phyloP scores from a whole-genome alignment of 2,113 vertebrate genomes.

The Cathartes aura region DNA sequence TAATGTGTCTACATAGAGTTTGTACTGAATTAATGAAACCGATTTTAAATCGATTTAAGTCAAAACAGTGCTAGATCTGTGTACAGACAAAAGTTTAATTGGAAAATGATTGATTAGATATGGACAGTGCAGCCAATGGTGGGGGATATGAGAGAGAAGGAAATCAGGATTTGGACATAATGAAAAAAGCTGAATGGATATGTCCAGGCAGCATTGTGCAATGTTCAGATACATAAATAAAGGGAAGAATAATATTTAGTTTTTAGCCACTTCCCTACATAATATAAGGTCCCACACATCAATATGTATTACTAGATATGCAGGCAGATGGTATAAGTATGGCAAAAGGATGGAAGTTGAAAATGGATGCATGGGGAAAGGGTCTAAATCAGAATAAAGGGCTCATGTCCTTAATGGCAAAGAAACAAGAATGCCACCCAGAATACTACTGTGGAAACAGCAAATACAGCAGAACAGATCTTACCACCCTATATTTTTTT shows the following conservation, averaged over 20 bases:
- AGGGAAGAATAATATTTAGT: not conserved
- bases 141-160: not conserved
- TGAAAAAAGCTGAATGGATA: not conserved
- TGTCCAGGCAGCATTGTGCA: not conserved
- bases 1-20: not conserved
- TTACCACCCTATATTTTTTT: not conserved
- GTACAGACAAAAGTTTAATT: not conserved
- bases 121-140: not conserved
- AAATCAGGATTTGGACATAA: not conserved
- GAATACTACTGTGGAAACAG: not conserved
- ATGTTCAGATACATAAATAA: not conserved
- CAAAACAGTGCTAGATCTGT: not conserved
- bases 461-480: not conserved
- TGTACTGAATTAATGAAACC: not conserved
- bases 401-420: not conserved
- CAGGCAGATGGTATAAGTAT: not conserved
- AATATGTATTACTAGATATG: not conserved
- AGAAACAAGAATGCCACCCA: not conserved
- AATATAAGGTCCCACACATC: not conserved
- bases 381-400: not conserved
- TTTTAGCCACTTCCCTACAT: not conserved
- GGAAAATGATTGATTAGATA: constrained; percentile 1
- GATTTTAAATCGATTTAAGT: not conserved
- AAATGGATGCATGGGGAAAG: not conserved
- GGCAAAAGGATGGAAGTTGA: not conserved